Evolutionary conservation across 2,888 invertebrate genomes (phyloP).

Genomic region (Timandra comae): DNA sequence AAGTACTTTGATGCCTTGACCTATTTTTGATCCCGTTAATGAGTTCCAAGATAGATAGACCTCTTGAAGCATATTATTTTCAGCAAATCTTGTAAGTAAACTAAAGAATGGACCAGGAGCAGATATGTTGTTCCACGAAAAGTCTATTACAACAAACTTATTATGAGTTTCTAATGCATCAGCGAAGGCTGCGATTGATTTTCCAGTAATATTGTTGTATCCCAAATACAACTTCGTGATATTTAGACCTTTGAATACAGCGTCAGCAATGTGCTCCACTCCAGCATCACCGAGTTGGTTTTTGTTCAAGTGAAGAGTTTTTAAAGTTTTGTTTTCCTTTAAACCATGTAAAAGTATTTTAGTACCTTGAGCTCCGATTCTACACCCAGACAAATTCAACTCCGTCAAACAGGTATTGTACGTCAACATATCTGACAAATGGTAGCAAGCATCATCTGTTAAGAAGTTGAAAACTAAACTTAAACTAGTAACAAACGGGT

Average conservation of each 20-base stretch:
- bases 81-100: conserved; percentile 27
- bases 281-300: conserved; percentile 15
- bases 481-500: conserved; percentile 29
- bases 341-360: conserved; percentile 8
- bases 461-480: conserved; percentile 38
- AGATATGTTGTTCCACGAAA: conserved; percentile 36
- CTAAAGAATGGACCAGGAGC: conserved; percentile 24
- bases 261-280: conserved; percentile 9
- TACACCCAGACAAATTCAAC: conserved; percentile 15
- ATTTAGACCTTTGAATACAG: conserved; percentile 28
- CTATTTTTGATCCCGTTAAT: conserved; percentile 27
- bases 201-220: too few relatives aligned
- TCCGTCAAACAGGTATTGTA: conserved; percentile 31
- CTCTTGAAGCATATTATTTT: conserved; percentile 22
- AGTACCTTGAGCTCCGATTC: conserved; percentile 9
- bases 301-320: conserved; percentile 13
- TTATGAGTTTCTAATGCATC: too few relatives aligned
- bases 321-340: conserved; percentile 9
- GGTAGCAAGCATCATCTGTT: conserved; percentile 38
- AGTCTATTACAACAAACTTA: too few relatives aligned
- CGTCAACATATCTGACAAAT: conserved; percentile 35
- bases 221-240: conserved; percentile 36
- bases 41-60: conserved; percentile 38
- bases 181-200: too few relatives aligned
- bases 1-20: conserved; percentile 25